Base-by-base conservation (phyloP, 2,888 invertebrate species). In the Aspidapion aeneum region DNA sequence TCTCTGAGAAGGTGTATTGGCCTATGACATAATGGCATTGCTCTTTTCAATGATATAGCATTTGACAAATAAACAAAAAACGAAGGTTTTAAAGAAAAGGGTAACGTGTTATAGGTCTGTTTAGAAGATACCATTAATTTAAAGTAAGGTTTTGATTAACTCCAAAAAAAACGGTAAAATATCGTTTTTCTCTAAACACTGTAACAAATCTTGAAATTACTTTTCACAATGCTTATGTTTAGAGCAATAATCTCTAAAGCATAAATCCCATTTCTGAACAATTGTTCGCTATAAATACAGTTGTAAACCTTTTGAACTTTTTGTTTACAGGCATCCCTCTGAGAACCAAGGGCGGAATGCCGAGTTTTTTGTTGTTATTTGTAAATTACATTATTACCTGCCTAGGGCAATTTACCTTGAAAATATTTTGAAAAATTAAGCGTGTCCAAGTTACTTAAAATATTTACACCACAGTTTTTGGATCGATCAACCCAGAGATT, bases 381-480 rank as follows among this genome's bases (percentile, higher is more conserved):
- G n/a, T n/a, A n/a, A n/a, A n/a, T n/a, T n/a, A n/a, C n/a, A n/a
- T n/a, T n/a, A n/a, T n/a, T n/a, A n/a, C n/a, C n/a, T n/a, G n/a
- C n/a, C n/a, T n/a, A n/a, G n/a, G n/a, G n/a, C n/a, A 35, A 35
- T 35, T 63, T 57, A 56, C 59, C 56, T 63, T 63, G 60, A 56
- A 18, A 21, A 17, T 20, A 18, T 18, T 61, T 56, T 60, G 19
- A 3, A 12, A 35, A 35, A 58, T 18, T 35, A 60, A 61, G 63
- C 60, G 58, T 58, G 52, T 60, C 63, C 63, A 48, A 21, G 35
- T 21, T n/a, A 57, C 54, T 57, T 57, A 54, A 48, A 60, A 61
- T 63, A 60, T 63, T 63, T 63, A 63, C 35, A 57, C 63, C 60
- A 60, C 63, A 63, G 55, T 57, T 51, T 62, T 12, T 35, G n/a